phyloP scores from a whole-genome alignment of 2,888 invertebrate species.

The Diaperis boleti region DNA sequence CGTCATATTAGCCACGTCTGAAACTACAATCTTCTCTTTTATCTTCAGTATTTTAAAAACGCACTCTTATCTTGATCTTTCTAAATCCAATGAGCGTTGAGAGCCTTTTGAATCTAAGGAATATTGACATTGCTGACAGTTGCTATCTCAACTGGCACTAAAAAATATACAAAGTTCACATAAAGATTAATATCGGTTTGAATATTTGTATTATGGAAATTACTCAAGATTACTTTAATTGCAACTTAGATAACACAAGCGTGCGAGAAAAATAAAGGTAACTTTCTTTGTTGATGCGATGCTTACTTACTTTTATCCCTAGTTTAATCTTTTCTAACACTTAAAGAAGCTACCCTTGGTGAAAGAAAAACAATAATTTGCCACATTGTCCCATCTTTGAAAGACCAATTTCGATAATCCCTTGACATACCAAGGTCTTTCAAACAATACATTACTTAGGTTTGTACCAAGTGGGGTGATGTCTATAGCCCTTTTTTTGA shows the following conservation, averaged over 20 bases:
- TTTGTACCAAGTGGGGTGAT: too few relatives aligned
- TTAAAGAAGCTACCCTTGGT: too few relatives aligned
- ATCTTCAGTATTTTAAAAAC: constrained; percentile 29
- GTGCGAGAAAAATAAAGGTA: too few relatives aligned
- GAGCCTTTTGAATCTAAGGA: neutral
- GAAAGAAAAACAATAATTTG: too few relatives aligned
- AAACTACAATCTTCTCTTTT: constrained; percentile 22
- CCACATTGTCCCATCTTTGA: too few relatives aligned
- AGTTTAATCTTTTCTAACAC: too few relatives aligned
- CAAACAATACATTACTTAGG: too few relatives aligned
- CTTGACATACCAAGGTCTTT: too few relatives aligned
- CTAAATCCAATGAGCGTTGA: constrained; percentile 14
- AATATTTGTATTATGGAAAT: neutral
- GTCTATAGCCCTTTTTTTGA: too few relatives aligned
- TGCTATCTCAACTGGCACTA: constrained; percentile 3
- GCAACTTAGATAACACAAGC: neutral
- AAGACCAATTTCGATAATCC: too few relatives aligned
- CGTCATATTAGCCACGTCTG: constrained; percentile 31
- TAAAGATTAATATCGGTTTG: neutral
- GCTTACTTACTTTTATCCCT: too few relatives aligned
- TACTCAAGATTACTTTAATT: neutral
- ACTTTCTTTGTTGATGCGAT: too few relatives aligned
- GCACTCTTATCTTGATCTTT: constrained; percentile 23
- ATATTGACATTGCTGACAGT: constrained; percentile 18
- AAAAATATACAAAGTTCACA: constrained; percentile 7